A percentile compares a stretch with the other conserved stretches of the same genome.
Conservation (phyloP, 2,797 vertebrate species). For the Phylloscopus collybita region DNA sequence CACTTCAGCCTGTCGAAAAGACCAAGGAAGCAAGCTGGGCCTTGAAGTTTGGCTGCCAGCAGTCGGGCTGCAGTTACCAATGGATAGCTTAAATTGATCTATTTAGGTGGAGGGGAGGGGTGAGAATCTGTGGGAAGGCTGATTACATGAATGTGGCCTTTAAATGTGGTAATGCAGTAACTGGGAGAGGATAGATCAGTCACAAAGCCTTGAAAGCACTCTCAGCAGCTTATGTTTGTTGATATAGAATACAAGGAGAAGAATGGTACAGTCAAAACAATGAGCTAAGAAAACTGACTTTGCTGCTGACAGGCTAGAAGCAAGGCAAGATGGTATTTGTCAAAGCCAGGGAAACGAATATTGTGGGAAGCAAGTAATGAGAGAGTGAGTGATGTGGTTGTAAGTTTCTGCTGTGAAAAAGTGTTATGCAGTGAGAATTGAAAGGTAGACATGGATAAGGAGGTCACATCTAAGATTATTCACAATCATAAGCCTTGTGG, state of each 20-base stretch:
- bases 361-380: slow-evolving; percentile 14
- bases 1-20: not conserved
- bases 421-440: not conserved
- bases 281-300: slow-evolving; percentile 43
- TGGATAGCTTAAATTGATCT: not conserved
- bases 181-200: not conserved
- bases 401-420: not conserved
- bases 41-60: not conserved
- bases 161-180: not conserved
- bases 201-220: not conserved
- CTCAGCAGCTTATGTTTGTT: slow-evolving; percentile 47
- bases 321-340: slow-evolving; percentile 14
- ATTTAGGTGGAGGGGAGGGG: not conserved
- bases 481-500: not conserved
- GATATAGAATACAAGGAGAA: not conserved
- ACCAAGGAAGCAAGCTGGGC: not conserved
- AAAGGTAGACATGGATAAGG: not conserved
- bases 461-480: not conserved
- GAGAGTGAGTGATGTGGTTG: not conserved
- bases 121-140: not conserved
- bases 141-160: not conserved
- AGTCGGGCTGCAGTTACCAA: not conserved
- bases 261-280: slow-evolving; percentile 49
- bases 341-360: slow-evolving; percentile 31
- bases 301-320: slow-evolving; percentile 39